These are phyloP conservation scores for Ptychochromis oligacanthus DNA, from an alignment of 2,113 vertebrate genomes.

Conservation along the genomic window DNA sequence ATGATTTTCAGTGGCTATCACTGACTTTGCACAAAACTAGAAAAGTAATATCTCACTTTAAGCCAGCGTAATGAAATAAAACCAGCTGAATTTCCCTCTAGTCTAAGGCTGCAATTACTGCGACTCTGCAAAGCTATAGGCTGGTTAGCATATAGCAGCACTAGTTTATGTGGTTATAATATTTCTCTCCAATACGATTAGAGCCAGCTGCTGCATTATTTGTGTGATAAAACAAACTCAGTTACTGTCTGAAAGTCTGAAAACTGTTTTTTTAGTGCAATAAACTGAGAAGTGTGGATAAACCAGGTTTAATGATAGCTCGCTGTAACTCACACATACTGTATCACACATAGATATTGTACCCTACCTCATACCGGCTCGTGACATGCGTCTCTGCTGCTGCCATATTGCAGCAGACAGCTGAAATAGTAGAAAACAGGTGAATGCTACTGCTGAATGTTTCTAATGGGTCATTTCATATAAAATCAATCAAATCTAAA, in stretches of 20 bases:
- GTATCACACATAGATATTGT: too few species aligned
- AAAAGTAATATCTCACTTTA: neutral
- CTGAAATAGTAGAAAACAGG: too few species aligned
- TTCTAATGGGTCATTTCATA: too few species aligned
- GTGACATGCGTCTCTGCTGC: too few species aligned
- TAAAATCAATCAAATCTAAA: too few species aligned
- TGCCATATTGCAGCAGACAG: too few species aligned
- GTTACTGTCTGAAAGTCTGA: neutral
- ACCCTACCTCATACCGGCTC: too few species aligned
- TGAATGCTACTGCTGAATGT: too few species aligned
- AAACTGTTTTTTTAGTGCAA: neutral
- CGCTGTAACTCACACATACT: too few species aligned
- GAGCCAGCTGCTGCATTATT: rapidly evolving
- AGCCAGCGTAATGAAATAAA: neutral
- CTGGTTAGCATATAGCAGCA: neutral
- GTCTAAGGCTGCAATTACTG: neutral
- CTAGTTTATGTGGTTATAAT: neutral
- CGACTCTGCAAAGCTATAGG: neutral
- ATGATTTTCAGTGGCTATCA: neutral
- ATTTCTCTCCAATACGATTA: neutral
- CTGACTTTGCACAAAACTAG: neutral
- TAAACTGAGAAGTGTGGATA: neutral
- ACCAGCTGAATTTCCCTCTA: rapidly evolving
- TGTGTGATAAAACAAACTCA: neutral
- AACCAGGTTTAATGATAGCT: too few species aligned